A percentile compares a stretch with the other conserved stretches of the same genome.
These are phyloP conservation scores for Ictalurus furcatus DNA, from an alignment of 2,113 vertebrate genomes.

Conservation along the genomic window DNA sequence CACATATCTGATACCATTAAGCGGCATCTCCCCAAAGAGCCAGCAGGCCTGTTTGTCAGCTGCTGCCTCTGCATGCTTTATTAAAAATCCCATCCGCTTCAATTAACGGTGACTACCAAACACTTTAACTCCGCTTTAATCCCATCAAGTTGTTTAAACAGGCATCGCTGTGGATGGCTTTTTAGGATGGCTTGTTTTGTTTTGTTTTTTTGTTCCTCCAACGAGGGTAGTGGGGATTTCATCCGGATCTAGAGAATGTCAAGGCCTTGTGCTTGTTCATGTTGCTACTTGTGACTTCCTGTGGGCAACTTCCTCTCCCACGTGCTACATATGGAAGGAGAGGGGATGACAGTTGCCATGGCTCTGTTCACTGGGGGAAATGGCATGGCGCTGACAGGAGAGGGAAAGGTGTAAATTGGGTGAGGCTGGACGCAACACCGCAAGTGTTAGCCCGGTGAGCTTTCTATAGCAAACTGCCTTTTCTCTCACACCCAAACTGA, in stretches of 20 bases:
- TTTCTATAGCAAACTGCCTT: constrained; percentile 33
- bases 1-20: constrained; percentile 79
- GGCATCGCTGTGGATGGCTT: constrained; percentile 64
- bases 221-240: not conserved
- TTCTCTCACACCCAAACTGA: constrained; percentile 44
- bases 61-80: constrained; percentile 78
- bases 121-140: constrained; percentile 77
- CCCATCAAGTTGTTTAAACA: constrained; percentile 76
- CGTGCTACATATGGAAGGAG: constrained; percentile 5
- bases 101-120: constrained; percentile 77
- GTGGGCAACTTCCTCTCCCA: constrained; percentile 33
- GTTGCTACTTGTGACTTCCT: constrained; percentile 29
- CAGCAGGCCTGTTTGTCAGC: constrained; percentile 76
- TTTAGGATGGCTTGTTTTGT: constrained; percentile 52
- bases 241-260: not conserved
- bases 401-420: constrained; percentile 76
- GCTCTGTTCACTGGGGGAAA: constrained; percentile 60
- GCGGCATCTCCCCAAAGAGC: constrained; percentile 76
- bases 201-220: constrained; percentile 25
- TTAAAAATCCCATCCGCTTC: constrained; percentile 80
- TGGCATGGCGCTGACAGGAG: constrained; percentile 64
- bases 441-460: constrained; percentile 61
- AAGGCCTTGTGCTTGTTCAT: constrained; percentile 6
- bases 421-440: constrained; percentile 69
- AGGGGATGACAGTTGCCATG: constrained; percentile 61